phyloP scores from a whole-genome alignment of 2,113 vertebrate species.

The Entelurus aequoreus region DNA sequence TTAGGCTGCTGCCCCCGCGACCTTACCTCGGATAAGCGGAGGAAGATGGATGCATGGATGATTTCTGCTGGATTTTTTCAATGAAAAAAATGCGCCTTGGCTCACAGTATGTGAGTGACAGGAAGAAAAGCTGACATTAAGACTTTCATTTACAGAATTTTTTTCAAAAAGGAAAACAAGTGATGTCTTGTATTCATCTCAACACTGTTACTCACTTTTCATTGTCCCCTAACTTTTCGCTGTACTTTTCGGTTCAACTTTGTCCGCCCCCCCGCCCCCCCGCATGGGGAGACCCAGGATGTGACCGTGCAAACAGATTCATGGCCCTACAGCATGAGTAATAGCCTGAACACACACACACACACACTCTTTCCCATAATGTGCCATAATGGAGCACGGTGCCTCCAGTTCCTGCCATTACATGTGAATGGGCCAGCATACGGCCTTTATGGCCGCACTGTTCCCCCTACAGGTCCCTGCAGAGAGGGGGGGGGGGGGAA shows the following conservation, averaged over 20 bases:
- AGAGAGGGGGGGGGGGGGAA: conserved; percentile 32
- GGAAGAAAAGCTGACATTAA: too few relatives aligned
- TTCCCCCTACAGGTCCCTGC: conserved; percentile 56
- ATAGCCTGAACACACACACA: conserved; percentile 9
- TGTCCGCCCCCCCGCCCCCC: too few relatives aligned
- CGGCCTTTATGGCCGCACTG: conserved; percentile 61
- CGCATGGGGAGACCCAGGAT: not conserved
- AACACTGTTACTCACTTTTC: not conserved
- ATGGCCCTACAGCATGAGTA: conserved; percentile 13
- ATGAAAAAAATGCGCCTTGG: too few relatives aligned
- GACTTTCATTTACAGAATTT: too few relatives aligned
- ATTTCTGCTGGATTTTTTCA: too few relatives aligned
- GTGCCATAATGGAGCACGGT: conserved; percentile 49
- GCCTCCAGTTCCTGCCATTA: conserved; percentile 55
- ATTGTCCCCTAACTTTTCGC: not conserved
- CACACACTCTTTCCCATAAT: conserved; percentile 41
- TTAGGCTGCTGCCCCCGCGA: too few relatives aligned
- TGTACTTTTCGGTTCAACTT: not conserved
- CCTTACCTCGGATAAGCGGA: too few relatives aligned
- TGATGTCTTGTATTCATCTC: too few relatives aligned
- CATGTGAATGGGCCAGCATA: conserved; percentile 65
- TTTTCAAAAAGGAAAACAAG: too few relatives aligned
- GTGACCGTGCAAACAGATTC: conserved; percentile 20
- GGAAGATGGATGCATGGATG: too few relatives aligned
- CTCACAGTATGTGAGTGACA: too few relatives aligned